phyloP scores from a whole-genome alignment of 2,113 vertebrate species.

The Eptesicus fuscus region DNA sequence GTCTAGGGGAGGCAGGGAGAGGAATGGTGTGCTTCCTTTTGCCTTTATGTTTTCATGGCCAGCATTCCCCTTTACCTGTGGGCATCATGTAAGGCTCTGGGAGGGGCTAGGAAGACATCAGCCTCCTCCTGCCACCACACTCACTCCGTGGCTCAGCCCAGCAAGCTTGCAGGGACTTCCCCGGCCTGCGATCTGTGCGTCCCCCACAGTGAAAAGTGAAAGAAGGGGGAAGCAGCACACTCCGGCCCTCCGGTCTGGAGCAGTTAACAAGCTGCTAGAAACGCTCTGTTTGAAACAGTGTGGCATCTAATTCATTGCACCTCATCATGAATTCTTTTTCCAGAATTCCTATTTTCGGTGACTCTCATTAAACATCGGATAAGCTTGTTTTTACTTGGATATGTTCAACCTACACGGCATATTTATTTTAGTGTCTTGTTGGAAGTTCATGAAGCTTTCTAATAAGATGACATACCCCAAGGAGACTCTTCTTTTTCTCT shows the following conservation, averaged over 20 bases:
- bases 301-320: neutral
- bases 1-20: neutral
- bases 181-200: neutral
- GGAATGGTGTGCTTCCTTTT: neutral
- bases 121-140: neutral
- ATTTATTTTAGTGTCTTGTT: conserved; percentile 10
- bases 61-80: neutral
- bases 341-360: neutral
- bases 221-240: neutral
- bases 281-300: neutral
- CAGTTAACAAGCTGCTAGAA: neutral
- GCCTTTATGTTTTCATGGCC: neutral
- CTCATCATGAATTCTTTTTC: neutral
- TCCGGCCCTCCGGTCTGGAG: neutral
- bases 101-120: neutral
- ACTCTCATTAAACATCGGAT: neutral
- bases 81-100: neutral
- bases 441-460: conserved; percentile 35
- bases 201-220: neutral
- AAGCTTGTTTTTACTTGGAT: neutral
- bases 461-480: neutral
- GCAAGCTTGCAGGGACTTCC: neutral
- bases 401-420: neutral
- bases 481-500: conserved; percentile 6
- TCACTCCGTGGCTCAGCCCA: rapidly evolving